Conservation (phyloP, 2,888 invertebrate species). For the Parascotia fuliginaria region DNA sequence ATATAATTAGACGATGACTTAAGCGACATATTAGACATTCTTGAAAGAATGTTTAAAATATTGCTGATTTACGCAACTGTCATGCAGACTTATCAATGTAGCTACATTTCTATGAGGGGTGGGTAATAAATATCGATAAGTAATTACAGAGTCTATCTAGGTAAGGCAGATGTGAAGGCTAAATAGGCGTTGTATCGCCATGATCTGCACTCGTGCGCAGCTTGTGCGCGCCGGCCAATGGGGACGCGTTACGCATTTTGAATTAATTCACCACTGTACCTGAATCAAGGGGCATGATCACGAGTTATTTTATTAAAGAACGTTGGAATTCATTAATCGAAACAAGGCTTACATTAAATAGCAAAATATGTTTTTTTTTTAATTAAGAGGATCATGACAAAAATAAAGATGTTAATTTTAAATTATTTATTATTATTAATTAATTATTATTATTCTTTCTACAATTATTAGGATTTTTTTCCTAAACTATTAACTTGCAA, state of each 20-base stretch:
- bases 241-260: slow-evolving; percentile 50
- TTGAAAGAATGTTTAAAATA: no score
- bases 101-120: slow-evolving; percentile 22
- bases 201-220: slow-evolving; percentile 82
- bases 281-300: slow-evolving; percentile 38
- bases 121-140: slow-evolving; percentile 44
- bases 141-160: slow-evolving; percentile 43
- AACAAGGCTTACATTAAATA: neutral
- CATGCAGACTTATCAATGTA: slow-evolving; percentile 35
- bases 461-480: no score
- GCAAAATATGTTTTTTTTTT: no score
- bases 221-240: slow-evolving; percentile 75
- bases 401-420: no score
- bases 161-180: slow-evolving; percentile 74
- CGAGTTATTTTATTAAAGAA: slow-evolving; percentile 18
- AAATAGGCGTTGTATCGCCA: slow-evolving; percentile 66
- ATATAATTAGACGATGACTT: no score
- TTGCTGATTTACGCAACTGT: no score
- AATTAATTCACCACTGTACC: slow-evolving; percentile 63
- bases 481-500: no score
- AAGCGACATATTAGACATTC: no score
- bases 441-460: no score
- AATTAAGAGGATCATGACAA: no score
- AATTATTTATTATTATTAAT: no score
- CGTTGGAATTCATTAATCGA: slow-evolving; percentile 7